These are phyloP conservation scores for Acanthosoma haemorrhoidale DNA, from an alignment of 2,888 invertebrate genomes.

Conservation along the genomic window DNA sequence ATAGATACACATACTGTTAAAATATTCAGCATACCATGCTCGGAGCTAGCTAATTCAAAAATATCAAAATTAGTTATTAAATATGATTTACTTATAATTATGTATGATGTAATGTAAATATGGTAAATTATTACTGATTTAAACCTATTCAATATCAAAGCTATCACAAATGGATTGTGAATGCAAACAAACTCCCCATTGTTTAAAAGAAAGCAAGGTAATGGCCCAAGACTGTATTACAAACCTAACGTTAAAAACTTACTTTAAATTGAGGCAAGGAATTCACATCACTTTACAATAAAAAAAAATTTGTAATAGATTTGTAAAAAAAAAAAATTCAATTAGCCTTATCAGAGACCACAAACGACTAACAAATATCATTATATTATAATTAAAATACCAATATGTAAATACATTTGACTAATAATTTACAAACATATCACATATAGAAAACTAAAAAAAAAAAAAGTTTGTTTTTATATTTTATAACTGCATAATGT, in stretches of 20 bases:
- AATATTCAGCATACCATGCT: no score
- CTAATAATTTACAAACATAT: constrained; percentile 27
- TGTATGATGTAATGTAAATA: no score
- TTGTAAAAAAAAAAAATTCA: neutral
- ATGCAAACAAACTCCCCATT: no score
- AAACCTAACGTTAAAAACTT: neutral
- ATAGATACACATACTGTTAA: no score
- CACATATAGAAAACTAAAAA: constrained; percentile 32
- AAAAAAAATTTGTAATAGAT: neutral
- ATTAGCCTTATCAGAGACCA: constrained; percentile 23
- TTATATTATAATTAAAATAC: constrained; percentile 23
- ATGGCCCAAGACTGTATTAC: no score
- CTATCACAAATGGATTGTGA: no score
- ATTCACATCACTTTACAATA: neutral
- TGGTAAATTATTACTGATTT: no score
- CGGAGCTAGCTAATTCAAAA: no score
- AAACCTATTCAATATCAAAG: no score
- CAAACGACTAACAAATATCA: constrained; percentile 1
- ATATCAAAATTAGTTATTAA: no score
- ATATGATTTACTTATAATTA: no score
- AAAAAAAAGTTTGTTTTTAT: neutral
- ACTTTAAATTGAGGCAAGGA: neutral
- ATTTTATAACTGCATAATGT: constrained; percentile 33
- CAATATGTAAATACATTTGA: constrained; percentile 2
- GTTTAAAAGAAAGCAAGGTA: no score